These are phyloP conservation scores for Platycheirus albimanus DNA, from an alignment of 2,888 invertebrate species.

Conservation along the genomic window DNA sequence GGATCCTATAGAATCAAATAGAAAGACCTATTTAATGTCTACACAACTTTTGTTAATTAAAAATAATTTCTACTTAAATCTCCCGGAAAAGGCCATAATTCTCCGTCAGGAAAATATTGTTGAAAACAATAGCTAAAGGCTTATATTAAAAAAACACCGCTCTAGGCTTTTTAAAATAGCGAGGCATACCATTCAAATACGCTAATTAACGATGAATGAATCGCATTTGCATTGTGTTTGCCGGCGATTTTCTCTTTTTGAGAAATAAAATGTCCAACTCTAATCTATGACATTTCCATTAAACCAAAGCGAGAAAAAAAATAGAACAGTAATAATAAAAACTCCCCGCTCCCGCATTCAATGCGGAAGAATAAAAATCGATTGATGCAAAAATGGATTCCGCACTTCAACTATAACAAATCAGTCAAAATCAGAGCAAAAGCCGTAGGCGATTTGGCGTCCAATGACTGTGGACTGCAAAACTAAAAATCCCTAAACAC, in stretches of 20 bases:
- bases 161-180: too few relatives aligned
- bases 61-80: too few relatives aligned
- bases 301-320: constrained; percentile 5
- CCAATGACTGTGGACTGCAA: constrained; percentile 51
- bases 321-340: constrained; percentile 6
- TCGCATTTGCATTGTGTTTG: not conserved
- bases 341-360: not conserved
- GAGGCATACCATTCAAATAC: too few relatives aligned
- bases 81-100: too few relatives aligned
- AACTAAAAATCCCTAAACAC: constrained; percentile 65
- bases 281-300: not conserved
- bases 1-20: too few relatives aligned
- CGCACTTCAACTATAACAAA: constrained; percentile 58
- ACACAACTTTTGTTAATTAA: too few relatives aligned
- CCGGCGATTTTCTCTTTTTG: not conserved
- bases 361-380: constrained; percentile 68
- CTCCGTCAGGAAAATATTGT: too few relatives aligned
- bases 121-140: too few relatives aligned
- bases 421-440: constrained; percentile 72
- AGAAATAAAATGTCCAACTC: not conserved
- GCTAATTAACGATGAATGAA: not conserved
- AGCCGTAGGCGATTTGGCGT: constrained; percentile 65
- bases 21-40: too few relatives aligned
- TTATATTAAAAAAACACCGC: too few relatives aligned
- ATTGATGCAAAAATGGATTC: constrained; percentile 52